Evolutionary conservation across 2,797 vertebrate species (phyloP).

Genomic region (Dendrocincla tyrannina): DNA sequence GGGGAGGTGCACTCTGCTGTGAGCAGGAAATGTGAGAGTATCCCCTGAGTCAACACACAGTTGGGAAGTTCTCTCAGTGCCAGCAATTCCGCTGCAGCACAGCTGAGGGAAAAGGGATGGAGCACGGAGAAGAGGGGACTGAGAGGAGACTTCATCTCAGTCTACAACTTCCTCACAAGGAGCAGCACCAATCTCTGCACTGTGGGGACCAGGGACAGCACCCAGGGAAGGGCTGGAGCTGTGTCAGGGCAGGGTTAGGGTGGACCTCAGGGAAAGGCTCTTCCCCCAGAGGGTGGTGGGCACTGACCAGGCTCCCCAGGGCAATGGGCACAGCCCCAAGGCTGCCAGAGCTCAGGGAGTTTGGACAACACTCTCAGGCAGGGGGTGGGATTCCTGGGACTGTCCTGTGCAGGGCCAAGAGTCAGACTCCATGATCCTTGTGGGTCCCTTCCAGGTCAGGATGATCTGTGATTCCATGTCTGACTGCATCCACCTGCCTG

Average conservation of each 20-base stretch:
- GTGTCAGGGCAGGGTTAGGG: neutral
- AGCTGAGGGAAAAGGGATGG: neutral
- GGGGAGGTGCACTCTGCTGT: neutral
- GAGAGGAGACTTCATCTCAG: neutral
- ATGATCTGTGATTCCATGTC: neutral
- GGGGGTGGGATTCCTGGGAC: neutral
- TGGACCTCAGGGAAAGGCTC: neutral
- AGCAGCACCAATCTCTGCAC: neutral
- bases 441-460: neutral
- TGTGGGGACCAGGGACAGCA: neutral
- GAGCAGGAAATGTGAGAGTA: neutral
- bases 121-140: neutral
- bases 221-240: neutral
- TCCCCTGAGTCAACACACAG: accelerated
- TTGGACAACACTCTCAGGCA: neutral
- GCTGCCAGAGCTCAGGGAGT: neutral
- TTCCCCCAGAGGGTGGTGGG: neutral
- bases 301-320: neutral
- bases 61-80: neutral
- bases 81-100: neutral
- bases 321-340: neutral
- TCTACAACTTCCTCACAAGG: neutral
- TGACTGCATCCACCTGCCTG: neutral
- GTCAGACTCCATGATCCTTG: neutral
- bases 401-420: neutral